phyloP scores from a whole-genome alignment of 2,113 vertebrate genomes.

The Ctenodactylus gundi region DNA sequence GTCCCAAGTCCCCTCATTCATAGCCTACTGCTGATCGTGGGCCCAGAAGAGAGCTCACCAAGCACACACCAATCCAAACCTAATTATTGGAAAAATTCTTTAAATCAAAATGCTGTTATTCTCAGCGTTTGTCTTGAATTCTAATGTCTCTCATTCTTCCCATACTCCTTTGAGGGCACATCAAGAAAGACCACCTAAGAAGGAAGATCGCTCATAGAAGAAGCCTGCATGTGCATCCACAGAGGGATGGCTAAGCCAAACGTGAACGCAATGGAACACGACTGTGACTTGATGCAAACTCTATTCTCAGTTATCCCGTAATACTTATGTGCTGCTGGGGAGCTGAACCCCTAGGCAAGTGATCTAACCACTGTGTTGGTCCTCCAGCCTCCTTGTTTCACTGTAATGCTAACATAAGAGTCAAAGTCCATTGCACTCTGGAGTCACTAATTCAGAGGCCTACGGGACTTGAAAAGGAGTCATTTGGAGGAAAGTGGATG shows the following conservation, averaged over 20 bases:
- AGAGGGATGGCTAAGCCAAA: too few species aligned
- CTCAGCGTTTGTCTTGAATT: conserved; percentile 20
- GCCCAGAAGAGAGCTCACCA: not conserved
- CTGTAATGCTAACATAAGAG: not conserved
- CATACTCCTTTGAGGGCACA: not conserved
- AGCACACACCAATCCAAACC: not conserved
- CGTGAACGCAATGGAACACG: too few species aligned
- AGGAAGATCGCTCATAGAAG: too few species aligned
- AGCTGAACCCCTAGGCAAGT: too few species aligned
- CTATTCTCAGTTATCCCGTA: too few species aligned
- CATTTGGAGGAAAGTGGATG: too few species aligned
- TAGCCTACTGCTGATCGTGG: not conserved
- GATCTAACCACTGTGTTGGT: too few species aligned
- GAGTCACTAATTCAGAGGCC: not conserved
- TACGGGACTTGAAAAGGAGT: not conserved
- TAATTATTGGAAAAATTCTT: not conserved
- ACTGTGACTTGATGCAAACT: too few species aligned
- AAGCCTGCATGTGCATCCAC: too few species aligned
- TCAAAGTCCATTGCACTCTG: not conserved
- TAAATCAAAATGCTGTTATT: not conserved
- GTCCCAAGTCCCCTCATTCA: not conserved
- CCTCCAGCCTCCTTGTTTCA: too few species aligned
- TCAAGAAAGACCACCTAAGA: too few species aligned
- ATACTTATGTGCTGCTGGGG: too few species aligned
- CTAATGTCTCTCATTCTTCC: conserved; percentile 20